These are phyloP conservation scores for Agonopterix alstromeriana DNA, from an alignment of 2,888 invertebrate species.

Conservation along the genomic window DNA sequence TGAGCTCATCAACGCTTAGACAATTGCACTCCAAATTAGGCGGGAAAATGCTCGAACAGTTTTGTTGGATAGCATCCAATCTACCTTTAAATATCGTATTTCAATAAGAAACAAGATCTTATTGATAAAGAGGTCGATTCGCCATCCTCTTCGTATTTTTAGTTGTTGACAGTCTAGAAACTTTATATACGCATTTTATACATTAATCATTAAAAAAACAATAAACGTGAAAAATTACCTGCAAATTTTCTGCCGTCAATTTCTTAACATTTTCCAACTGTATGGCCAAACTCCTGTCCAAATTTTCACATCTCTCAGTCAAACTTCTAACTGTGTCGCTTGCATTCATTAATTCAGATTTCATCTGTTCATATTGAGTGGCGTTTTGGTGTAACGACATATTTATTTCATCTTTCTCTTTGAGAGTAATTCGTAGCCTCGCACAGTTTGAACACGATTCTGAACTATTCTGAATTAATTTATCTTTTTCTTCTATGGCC, in stretches of 20 bases:
- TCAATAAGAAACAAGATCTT: too few species aligned
- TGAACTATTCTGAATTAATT: constrained; percentile 22
- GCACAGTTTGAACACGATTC: constrained; percentile 47
- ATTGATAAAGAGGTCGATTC: too few species aligned
- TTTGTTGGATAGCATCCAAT: too few species aligned
- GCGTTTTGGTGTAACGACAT: constrained; percentile 39
- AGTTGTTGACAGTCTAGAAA: too few species aligned
- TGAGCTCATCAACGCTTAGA: too few species aligned
- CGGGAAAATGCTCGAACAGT: too few species aligned
- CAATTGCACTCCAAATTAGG: too few species aligned
- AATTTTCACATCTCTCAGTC: constrained; percentile 81
- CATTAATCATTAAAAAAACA: too few species aligned
- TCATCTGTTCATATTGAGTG: constrained; percentile 43
- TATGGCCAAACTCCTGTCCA: constrained; percentile 80
- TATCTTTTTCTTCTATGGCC: constrained; percentile 47
- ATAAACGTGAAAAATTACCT: constrained; percentile 33
- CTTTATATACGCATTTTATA: too few species aligned
- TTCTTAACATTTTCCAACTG: constrained; percentile 81
- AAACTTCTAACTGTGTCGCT: constrained; percentile 77
- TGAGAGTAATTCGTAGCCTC: constrained; percentile 33
- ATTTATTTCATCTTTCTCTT: constrained; percentile 60
- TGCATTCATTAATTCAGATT: constrained; percentile 69
- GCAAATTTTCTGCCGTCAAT: constrained; percentile 78
- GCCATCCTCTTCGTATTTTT: too few species aligned
- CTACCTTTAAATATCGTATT: too few species aligned